Evolutionary conservation across 2,113 vertebrate genomes (phyloP).

Genomic region (Phalacrocorax aristotelis): DNA sequence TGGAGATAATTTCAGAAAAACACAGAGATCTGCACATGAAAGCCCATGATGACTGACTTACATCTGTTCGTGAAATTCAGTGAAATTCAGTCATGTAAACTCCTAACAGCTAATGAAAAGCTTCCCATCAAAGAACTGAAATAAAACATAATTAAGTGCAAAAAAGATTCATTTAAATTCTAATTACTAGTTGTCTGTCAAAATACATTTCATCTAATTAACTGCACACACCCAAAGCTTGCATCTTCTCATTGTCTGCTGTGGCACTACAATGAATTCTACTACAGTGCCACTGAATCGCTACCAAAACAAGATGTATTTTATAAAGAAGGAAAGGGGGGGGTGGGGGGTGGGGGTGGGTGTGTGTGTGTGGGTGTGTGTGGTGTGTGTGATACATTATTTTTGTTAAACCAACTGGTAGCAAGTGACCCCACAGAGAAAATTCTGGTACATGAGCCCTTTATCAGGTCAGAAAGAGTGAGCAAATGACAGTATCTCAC

Average conservation of each 20-base stretch:
- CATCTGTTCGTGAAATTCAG: background rate
- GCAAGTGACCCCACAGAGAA: background rate
- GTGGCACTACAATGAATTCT: background rate
- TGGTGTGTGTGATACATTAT: too few species aligned
- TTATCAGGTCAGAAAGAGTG: background rate
- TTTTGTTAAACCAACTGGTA: background rate
- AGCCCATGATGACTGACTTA: background rate
- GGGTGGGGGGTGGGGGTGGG: too few species aligned
- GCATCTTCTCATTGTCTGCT: constrained; percentile 38
- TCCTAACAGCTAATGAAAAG: constrained; percentile 1
- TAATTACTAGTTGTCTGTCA: constrained; percentile 66
- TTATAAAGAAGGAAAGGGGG: background rate
- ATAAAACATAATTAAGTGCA: constrained; percentile 35
- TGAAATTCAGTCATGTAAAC: background rate
- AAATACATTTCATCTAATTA: constrained; percentile 63
- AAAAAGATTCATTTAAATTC: constrained; percentile 26
- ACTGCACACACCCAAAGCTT: constrained; percentile 24
- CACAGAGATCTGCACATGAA: background rate
- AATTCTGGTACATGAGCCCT: background rate
- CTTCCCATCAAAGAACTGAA: background rate
- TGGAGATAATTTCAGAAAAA: constrained; percentile 46
- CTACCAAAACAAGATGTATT: background rate
- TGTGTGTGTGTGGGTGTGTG: too few species aligned
- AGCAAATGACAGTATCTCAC: background rate
- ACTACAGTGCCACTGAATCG: background rate